phyloP scores from a whole-genome alignment of 2,113 vertebrate species.

The Corynorhinus townsendii region DNA sequence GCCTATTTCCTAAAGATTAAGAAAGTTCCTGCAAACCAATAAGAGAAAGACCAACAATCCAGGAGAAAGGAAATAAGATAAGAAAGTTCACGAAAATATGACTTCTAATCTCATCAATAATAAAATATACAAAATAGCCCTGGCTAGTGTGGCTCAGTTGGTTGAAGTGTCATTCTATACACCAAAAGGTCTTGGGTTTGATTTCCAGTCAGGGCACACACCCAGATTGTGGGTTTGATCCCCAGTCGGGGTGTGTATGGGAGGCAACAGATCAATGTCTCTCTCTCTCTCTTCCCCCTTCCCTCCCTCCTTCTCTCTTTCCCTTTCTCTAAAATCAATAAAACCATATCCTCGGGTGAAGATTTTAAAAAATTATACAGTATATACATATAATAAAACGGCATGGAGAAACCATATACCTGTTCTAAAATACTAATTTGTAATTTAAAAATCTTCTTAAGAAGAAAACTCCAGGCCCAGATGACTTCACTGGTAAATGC shows the following conservation, averaged over 20 bases:
- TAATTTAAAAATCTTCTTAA: constrained; percentile 38
- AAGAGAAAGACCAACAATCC: not conserved
- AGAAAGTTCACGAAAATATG: not conserved
- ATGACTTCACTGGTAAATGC: not conserved
- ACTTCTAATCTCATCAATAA: not conserved
- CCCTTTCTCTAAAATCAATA: no score
- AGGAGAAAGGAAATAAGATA: not conserved
- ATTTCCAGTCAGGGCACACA: no score
- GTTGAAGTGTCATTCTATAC: no score
- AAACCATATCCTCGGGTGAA: no score
- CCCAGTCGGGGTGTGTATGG: no score
- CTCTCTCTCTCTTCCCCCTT: no score
- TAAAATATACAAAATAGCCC: not conserved
- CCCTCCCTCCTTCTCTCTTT: no score
- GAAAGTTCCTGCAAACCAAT: not conserved
- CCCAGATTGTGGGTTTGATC: no score
- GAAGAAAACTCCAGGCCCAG: not conserved
- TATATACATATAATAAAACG: not conserved
- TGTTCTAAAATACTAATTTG: not conserved
- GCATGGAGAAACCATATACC: not conserved
- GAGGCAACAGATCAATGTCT: no score
- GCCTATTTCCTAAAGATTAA: not conserved
- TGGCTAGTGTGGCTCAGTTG: no score
- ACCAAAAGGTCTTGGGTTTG: no score
- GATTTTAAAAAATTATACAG: no score